phyloP scores from a whole-genome alignment of 1,140 invertebrate species.

The Lethrus apterus region DNA sequence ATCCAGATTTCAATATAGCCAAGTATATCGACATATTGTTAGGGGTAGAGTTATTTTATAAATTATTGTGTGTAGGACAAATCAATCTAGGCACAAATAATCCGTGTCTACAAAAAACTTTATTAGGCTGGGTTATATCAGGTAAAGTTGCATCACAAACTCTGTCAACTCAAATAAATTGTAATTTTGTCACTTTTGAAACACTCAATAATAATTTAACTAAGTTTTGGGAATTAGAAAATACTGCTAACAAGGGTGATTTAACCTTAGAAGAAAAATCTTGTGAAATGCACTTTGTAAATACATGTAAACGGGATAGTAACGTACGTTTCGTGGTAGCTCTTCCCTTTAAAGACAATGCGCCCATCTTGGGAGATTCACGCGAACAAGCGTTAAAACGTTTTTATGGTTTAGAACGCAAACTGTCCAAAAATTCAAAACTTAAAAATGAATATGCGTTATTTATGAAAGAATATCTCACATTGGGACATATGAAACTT shows the following conservation, averaged over 20 bases:
- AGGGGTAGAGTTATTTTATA: no score
- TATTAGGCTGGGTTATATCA: no score
- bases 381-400: constrained; percentile 22
- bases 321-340: constrained; percentile 26
- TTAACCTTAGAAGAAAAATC: neutral
- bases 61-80: no score
- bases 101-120: no score
- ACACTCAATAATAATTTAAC: constrained; percentile 21
- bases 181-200: neutral
- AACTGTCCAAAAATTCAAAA: constrained; percentile 17
- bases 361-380: constrained; percentile 23
- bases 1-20: no score
- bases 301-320: constrained; percentile 13
- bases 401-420: constrained; percentile 25
- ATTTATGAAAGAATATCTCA: constrained; percentile 37
- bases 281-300: constrained; percentile 24
- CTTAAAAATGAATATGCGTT: constrained; percentile 24
- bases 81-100: no score
- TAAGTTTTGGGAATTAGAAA: constrained; percentile 24
- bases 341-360: constrained; percentile 27
- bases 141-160: no score
- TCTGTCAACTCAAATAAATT: no score
- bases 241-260: constrained; percentile 1
- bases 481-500: constrained; percentile 33
- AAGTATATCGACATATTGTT: no score